Percentiles rank a stretch among this genome's conserved stretches.
phyloP scores from a whole-genome alignment of 2,113 vertebrate species.

The Nerophis lumbriciformis region DNA sequence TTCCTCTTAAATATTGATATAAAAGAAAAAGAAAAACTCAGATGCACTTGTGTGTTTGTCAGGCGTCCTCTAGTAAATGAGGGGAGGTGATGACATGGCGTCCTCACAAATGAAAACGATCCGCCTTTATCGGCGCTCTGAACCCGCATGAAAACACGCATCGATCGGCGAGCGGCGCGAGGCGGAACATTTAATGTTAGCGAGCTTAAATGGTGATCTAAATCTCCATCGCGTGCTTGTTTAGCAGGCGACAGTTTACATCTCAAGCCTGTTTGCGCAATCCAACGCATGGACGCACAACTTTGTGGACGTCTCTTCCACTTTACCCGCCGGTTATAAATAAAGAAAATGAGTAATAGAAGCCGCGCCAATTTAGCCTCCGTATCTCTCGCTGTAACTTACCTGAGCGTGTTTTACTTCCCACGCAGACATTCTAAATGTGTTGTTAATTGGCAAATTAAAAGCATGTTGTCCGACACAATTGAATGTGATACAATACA shows the following conservation, averaged over 20 bases:
- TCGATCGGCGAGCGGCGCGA: conserved; percentile 23
- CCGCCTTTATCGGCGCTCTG: conserved; percentile 16
- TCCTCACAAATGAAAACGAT: conserved; percentile 36
- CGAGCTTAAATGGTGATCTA: conserved; percentile 41
- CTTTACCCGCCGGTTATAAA: conserved; percentile 27
- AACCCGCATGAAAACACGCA: conserved; percentile 35
- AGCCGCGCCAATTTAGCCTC: conserved; percentile 25
- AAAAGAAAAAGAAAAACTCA: neutral
- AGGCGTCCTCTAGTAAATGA: conserved; percentile 46
- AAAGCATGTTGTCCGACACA: no score
- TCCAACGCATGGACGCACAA: conserved; percentile 22
- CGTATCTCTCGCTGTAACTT: conserved; percentile 46
- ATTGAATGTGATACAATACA: no score
- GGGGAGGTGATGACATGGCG: conserved; percentile 23
- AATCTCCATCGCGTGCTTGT: conserved; percentile 54
- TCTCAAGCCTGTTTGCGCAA: conserved; percentile 33
- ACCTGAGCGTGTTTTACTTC: conserved; percentile 7
- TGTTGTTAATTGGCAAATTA: no score
- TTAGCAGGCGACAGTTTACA: conserved; percentile 34
- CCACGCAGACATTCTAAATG: no score
- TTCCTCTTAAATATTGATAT: neutral
- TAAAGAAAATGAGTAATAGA: conserved; percentile 38
- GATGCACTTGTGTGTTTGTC: conserved; percentile 18
- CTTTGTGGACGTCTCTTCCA: conserved; percentile 19
- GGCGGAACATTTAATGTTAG: conserved; percentile 34